Evolutionary conservation across 2,797 vertebrate species (phyloP), one percentile per base, ranked within the genome.

Genomic region (Orientallactaga sibirica): DNA sequence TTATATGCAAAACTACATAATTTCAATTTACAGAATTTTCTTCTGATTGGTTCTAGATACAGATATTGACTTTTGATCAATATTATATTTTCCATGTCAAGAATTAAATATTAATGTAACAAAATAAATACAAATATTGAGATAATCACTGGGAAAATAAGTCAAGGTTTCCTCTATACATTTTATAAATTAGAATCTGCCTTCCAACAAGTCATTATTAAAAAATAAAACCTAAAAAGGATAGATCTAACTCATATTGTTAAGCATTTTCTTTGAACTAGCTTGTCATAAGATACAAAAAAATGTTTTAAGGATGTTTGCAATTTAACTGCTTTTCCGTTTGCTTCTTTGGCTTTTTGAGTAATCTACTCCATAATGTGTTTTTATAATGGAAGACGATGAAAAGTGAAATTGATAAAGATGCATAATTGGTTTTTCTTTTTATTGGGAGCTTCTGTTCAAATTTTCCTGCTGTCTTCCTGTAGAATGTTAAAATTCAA

Each of bases 341-440:
- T 96, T 91, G 20, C 78, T 95, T 93, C n/a, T 52, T 93, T 94
- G 85, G 74, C 78, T 94, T 97, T 29, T 96, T 91, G 83, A 94
- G 25, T 97, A 91, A 93, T 95, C 61, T 95, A 29, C 81, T 85
- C 70, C 61, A 89, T 96, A 90, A 92, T 94, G 70, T 92, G 94
- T 73, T 96, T 96, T 97, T 94, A 94, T 91, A 97, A 92, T 96
- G 94, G 74, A 95, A 22, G 7, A n/a, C 95, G 70, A 95, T 97
- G 84, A 96, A 96, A 97, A 96, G 78, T 96, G 55, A 96, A 94
- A 90, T 94, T 94, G 78, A 95, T 94, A 96, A 95, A 95, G 70
- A 95, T 85, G 55, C 74, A 90, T 85, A 96, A 95, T 97, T 95
- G 43, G 25, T 75, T 96, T 94, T 78, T 91, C 85, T 90, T 95